Base-by-base conservation (phyloP, 2,797 vertebrate genomes). In the Argyrosomus regius region DNA sequence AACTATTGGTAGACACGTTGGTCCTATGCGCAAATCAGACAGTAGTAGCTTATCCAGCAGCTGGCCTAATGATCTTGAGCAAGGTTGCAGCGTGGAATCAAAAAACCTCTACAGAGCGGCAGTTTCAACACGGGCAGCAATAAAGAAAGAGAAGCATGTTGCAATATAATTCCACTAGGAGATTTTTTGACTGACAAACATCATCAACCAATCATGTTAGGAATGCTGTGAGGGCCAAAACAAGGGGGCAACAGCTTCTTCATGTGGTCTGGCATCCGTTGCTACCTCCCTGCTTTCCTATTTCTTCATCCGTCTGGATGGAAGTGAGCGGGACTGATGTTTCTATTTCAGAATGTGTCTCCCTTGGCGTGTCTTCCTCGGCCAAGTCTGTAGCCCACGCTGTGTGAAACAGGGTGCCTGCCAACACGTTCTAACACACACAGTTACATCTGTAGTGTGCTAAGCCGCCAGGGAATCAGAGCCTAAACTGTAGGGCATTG, bases 381-480 rank as follows among this genome's bases (percentile, higher is more conserved):
- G 93, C 89, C 92, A 93, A 91, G 86, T 92, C 91, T 88, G 83
- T 83, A 77, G 89, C 91, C 91, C 91, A 92, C 91, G 82, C 87
- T 78, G 81, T 88, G 87, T 82, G 83, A 85, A 88, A 66, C 57
- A 39, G 53, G 74, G 77, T 26, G 87, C 66, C 80, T 87, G 91
- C 91, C 90, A 93, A 88, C 83, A 85, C 68, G 63, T 89, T 84
- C 78, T 75, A 74, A 85, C 82, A 80, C 85, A 75, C 80, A 83
- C 80, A 76, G 81, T 82, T 90, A 87, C 89, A 89, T 88, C 88
- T 90, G 90, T 82, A 85, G 87, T 18, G 66, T 67, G 81, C 83
- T 75, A 78, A 88, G 77, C 69, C 81, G 14, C 72, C 46, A 53
- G 90, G 82, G 89, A 88, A 90, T 81, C 73, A 64, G 50, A 85